Evolutionary conservation across 1,140 invertebrate species (phyloP), one percentile per base, ranked within the genome.

Genomic region (Holcopasites calliopsidis): DNA sequence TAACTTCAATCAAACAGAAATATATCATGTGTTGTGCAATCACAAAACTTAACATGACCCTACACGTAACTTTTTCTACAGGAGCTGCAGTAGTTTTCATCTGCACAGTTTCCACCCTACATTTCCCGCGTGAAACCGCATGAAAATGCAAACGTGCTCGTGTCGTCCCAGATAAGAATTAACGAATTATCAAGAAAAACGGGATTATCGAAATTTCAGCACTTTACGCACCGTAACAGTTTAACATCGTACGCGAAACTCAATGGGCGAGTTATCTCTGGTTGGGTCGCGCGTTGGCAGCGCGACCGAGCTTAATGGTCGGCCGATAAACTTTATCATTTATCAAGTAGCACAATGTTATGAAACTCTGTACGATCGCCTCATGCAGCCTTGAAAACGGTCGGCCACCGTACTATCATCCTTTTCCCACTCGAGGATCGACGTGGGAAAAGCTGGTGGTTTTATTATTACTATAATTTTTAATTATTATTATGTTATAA

Each of bases 331-430:
- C 33, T 52, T 72, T 72, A 62, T 72, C 69, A 23, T 62, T 72
- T 72, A 72, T 72, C 69, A 61, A 62, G 58, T 61, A 72, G 35
- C 69, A 21, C 57, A 50, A 62, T 50, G 69, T 72, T 62, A 72
- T 52, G 58, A 72, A 72, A 72, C 33, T 3, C 23, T 21, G 31
- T 18, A 33, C 40, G 57, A 21, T 68, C 18, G 44, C 33, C 13
- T 11, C n/a, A 11, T 5, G 16, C 1, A 38, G 57, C 69, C 42
- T 71, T 71, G 69, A 61, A 50, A 71, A 61, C 44, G 69, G 28
- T 31, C 52, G 21, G 16, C 11, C 16, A 40, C 38, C 49, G 21
- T 68, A 49, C 47, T 66, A 7, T 0, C 18, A 5, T 1, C 21
- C 8, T 2, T 23, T 26, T 8, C 16, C n/a, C n/a, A n/a, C n/a